Evolutionary conservation across 2,797 vertebrate species (phyloP), one percentile per base, ranked within the genome.

Genomic region (Tinamus major): DNA sequence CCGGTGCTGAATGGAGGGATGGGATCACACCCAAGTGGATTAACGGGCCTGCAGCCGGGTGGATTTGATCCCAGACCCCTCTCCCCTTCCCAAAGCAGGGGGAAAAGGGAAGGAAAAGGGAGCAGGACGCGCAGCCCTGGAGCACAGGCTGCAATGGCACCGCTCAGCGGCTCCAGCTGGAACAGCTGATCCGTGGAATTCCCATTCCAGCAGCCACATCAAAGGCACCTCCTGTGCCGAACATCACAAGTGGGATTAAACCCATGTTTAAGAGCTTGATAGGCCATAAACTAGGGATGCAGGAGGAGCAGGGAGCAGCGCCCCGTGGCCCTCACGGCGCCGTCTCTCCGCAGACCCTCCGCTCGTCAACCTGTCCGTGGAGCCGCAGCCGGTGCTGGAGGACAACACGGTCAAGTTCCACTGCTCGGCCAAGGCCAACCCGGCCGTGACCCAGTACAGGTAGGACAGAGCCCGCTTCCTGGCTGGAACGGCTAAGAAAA

Each of bases 361-460:
- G 0, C 98, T 99, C 74, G 99, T 99, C 95, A 99, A 99, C 97
- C 98, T 99, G 79, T 99, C 99, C 0, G 99, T 99, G 97, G 99
- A 99, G 91, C 99, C 99, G 0, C 99, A 99, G 97, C 99, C 99
- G 0, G 98, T 99, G 79, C 97, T 99, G 70, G 99, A 99, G 94
- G 99, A 99, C 68, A 99, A 99, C 90, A 97, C 98, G 3, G 99
- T 99, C 94, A 99, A 98, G 70, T 99, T 99, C 96, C 98, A 99
- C 96, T 99, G 99, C 97, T 99, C 99, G 0, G 99, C 99, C 80
- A 99, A 99, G 97, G 99, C 99, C 96, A 99, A 99, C 94, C 99
- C 99, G 5, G 99, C 99, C 0, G 99, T 99, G 94, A 99, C 98
- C 23, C 98, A 98, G 92, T 99, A 99, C 98, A 99, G 99, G 99